A percentile compares a stretch with the other conserved stretches of the same genome.
These are phyloP conservation scores for Drosophila putrida DNA, from an alignment of 2,888 invertebrate genomes.

Conservation along the genomic window DNA sequence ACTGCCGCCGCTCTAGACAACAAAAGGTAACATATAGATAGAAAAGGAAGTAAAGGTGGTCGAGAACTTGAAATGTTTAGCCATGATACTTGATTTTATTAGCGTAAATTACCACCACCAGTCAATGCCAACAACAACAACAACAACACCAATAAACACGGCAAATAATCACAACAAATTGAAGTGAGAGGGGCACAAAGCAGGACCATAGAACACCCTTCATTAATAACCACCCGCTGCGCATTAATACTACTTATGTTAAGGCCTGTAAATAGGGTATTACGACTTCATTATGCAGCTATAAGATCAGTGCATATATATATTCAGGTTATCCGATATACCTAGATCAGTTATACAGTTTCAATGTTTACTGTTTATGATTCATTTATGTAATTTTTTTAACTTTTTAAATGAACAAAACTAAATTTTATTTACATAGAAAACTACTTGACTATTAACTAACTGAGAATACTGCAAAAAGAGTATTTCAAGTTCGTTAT, in stretches of 20 bases:
- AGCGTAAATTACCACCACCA: conserved; percentile 82
- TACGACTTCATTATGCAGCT: background rate
- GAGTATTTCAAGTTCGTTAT: conserved; percentile 26
- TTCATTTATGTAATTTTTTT: background rate
- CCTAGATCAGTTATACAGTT: background rate
- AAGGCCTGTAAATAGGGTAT: conserved; percentile 13
- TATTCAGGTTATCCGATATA: background rate
- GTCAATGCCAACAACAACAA: conserved; percentile 24
- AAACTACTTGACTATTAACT: too few species aligned
- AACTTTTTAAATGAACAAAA: background rate
- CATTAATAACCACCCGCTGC: conserved; percentile 81
- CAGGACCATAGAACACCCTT: conserved; percentile 39
- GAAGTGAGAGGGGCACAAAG: conserved; percentile 51
- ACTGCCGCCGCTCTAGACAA: conserved; percentile 35
- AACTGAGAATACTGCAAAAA: background rate
- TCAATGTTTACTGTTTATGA: background rate
- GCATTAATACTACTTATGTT: conserved; percentile 46
- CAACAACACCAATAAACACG: conserved; percentile 54
- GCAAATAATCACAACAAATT: conserved; percentile 79
- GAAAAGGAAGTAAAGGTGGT: background rate
- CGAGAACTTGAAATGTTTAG: conserved; percentile 48
- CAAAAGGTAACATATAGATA: conserved; percentile 1
- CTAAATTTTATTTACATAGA: background rate
- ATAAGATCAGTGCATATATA: background rate
- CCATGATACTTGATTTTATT: conserved; percentile 83